Conservation (phyloP, 2,113 vertebrate genomes). For the Dicrurus megarhynchus region DNA sequence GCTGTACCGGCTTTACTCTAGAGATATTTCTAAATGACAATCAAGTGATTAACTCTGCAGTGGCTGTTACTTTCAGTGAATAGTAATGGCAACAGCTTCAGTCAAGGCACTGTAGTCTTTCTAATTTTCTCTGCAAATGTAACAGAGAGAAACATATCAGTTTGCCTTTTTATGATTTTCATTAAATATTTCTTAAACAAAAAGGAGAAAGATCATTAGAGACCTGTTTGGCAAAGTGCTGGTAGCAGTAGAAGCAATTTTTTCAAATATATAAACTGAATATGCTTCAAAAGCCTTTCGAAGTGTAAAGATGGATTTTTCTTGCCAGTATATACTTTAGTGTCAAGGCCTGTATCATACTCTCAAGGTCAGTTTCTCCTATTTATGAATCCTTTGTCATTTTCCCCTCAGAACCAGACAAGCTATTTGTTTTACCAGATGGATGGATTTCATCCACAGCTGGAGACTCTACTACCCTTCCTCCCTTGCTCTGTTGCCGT, state of each 20-base stretch:
- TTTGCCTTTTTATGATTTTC: background rate
- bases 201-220: background rate
- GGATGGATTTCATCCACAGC: background rate
- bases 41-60: background rate
- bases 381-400: background rate
- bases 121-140: background rate
- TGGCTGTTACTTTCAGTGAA: background rate
- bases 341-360: background rate
- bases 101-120: background rate
- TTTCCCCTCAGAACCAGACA: background rate
- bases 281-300: background rate
- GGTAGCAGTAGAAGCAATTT: background rate
- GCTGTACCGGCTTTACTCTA: background rate
- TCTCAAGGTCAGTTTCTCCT: background rate
- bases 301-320: background rate
- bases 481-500: rapidly evolving
- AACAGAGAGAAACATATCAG: background rate
- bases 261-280: background rate
- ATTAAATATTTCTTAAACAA: background rate
- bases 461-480: background rate
- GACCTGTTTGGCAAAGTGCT: background rate
- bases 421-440: background rate
- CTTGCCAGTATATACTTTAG: background rate
- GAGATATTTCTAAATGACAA: background rate
- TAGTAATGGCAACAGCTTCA: background rate